These are phyloP conservation scores for Heliconius ismenius DNA, from an alignment of 2,888 invertebrate genomes.

Conservation along the genomic window DNA sequence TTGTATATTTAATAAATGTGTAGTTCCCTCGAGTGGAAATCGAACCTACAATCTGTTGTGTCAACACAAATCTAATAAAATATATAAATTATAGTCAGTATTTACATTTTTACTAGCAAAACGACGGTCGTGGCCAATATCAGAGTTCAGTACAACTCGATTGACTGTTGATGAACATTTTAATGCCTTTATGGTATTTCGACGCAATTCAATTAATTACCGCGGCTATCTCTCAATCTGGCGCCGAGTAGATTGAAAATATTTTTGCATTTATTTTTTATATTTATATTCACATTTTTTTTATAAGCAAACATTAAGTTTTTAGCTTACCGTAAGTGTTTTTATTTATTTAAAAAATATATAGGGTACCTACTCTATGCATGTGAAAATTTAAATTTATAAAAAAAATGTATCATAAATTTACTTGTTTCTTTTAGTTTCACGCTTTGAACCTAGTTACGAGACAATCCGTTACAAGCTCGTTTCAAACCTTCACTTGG, in stretches of 20 bases:
- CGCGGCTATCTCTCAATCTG: conserved; percentile 9
- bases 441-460: too few species aligned
- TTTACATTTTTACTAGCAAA: background rate
- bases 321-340: background rate
- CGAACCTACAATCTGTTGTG: too few species aligned
- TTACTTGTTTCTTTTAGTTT: too few species aligned
- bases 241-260: background rate
- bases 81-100: too few species aligned
- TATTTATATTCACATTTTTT: background rate
- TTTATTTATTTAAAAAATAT: background rate
- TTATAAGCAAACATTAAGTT: background rate
- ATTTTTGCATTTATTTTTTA: background rate
- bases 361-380: too few species aligned
- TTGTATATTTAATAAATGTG: too few species aligned
- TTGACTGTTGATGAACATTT: conserved; percentile 5
- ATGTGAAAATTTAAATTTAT: too few species aligned
- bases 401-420: too few species aligned
- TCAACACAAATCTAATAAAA: too few species aligned
- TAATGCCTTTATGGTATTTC: background rate
- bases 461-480: too few species aligned
- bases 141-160: background rate
- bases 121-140: background rate
- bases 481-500: too few species aligned
- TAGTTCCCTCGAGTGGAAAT: too few species aligned
- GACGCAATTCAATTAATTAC: conserved; percentile 5